phyloP scores from a whole-genome alignment of 2,797 vertebrate species.

The Darevskia nairensis region DNA sequence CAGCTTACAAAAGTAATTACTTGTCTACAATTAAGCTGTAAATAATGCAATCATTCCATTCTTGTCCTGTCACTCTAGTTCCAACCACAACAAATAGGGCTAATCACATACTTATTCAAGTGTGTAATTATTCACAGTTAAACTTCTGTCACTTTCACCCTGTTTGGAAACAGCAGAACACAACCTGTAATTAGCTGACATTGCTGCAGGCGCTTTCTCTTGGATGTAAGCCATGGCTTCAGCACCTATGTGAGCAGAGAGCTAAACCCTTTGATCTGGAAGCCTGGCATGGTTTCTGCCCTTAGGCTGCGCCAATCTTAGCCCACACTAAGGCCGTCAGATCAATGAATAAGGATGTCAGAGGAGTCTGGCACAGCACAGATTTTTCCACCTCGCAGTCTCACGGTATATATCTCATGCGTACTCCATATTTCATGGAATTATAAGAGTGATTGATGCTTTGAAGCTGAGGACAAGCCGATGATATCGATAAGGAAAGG shows the following conservation, averaged over 20 bases:
- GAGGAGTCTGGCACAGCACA: conserved; percentile 68
- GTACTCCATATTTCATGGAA: not conserved
- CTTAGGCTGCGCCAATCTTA: conserved; percentile 70
- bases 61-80: conserved; percentile 82
- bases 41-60: conserved; percentile 85
- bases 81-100: conserved; percentile 83
- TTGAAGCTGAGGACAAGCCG: not conserved
- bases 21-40: conserved; percentile 84
- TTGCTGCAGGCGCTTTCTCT: conserved; percentile 80
- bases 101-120: conserved; percentile 87
- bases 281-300: conserved; percentile 70
- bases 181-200: conserved; percentile 85
- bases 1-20: conserved; percentile 79
- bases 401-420: not conserved
- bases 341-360: conserved; percentile 73
- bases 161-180: conserved; percentile 85
- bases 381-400: conserved; percentile 40
- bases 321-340: conserved; percentile 66
- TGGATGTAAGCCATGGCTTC: conserved; percentile 76
- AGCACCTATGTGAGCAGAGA: conserved; percentile 77
- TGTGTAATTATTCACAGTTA: conserved; percentile 88
- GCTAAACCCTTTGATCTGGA: conserved; percentile 76
- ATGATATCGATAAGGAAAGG: not conserved
- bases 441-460: not conserved
- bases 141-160: conserved; percentile 86